A percentile compares a stretch with the other conserved stretches of the same genome.
These are phyloP conservation scores for Cottus gobio DNA, from an alignment of 2,113 vertebrate genomes.

Conservation along the genomic window DNA sequence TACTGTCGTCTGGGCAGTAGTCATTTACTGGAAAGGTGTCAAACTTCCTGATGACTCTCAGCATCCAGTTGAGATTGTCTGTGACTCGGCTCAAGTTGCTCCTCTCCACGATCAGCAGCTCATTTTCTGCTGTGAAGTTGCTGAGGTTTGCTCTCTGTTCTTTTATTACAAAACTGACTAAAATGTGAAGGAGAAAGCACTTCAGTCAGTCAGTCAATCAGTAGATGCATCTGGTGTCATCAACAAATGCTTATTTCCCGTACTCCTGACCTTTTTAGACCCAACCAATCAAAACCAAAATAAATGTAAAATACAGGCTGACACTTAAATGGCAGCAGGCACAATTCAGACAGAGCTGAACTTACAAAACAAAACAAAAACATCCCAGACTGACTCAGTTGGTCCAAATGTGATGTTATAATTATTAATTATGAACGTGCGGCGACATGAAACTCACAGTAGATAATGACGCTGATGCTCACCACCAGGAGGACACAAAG, in stretches of 20 bases:
- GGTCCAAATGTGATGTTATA: background rate
- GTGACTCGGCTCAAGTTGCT: background rate
- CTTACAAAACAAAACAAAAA: background rate
- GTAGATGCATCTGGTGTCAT: background rate
- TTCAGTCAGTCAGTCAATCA: background rate
- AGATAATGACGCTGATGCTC: slow-evolving; percentile 9
- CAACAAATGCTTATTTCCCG: background rate
- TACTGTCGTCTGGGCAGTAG: slow-evolving; percentile 46
- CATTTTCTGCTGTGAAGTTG: background rate
- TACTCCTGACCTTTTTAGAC: no score
- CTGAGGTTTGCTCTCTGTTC: background rate
- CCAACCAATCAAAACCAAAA: background rate
- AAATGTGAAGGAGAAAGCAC: background rate
- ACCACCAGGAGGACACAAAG: slow-evolving; percentile 31
- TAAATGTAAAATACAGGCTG: background rate
- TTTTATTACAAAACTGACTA: background rate
- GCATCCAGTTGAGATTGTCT: slow-evolving; percentile 27
- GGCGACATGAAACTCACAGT: slow-evolving; percentile 46
- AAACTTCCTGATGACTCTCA: slow-evolving; percentile 37
- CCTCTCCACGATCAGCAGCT: background rate
- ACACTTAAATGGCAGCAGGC: background rate
- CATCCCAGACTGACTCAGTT: background rate
- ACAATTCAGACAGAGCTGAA: background rate
- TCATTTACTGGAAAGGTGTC: slow-evolving; percentile 13
- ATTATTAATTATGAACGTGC: background rate